These are phyloP conservation scores for Alloscopus bannaensis DNA, from an alignment of 2,888 invertebrate genomes.

Conservation along the genomic window DNA sequence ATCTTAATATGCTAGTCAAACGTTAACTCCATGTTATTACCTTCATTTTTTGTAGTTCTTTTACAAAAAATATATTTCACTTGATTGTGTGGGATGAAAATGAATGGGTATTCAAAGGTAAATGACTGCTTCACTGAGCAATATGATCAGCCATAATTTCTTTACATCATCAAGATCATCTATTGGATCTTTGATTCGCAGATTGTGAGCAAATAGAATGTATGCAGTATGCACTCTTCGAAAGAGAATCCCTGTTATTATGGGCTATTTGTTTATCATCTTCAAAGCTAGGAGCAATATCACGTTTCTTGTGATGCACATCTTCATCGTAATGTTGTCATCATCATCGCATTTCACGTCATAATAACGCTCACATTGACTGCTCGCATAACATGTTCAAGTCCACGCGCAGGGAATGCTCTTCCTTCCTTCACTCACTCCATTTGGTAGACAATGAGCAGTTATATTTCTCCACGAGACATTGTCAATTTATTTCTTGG, in stretches of 20 bases:
- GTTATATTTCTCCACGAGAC: neutral
- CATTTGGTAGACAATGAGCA: neutral
- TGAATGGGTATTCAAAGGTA: slow-evolving; percentile 41
- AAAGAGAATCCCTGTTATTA: too few relatives aligned
- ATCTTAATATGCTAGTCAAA: too few relatives aligned
- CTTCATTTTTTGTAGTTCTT: too few relatives aligned
- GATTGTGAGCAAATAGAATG: slow-evolving; percentile 13
- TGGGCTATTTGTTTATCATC: too few relatives aligned
- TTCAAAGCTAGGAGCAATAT: too few relatives aligned
- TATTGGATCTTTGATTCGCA: neutral
- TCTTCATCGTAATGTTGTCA: neutral
- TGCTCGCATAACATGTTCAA: neutral
- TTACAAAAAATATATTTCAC: too few relatives aligned
- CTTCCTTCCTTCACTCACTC: neutral
- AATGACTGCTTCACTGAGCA: slow-evolving; percentile 43
- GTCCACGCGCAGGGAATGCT: too few relatives aligned
- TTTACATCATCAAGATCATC: slow-evolving; percentile 9
- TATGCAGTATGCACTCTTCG: neutral
- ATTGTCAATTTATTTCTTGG: neutral
- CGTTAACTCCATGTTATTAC: too few relatives aligned
- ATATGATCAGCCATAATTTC: slow-evolving; percentile 19
- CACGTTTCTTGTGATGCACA: neutral
- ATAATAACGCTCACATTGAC: neutral
- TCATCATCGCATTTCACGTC: neutral
- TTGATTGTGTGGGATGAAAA: slow-evolving; percentile 18